These are phyloP conservation scores for Salvator merianae DNA, from an alignment of 2,113 vertebrate species.

Conservation along the genomic window DNA sequence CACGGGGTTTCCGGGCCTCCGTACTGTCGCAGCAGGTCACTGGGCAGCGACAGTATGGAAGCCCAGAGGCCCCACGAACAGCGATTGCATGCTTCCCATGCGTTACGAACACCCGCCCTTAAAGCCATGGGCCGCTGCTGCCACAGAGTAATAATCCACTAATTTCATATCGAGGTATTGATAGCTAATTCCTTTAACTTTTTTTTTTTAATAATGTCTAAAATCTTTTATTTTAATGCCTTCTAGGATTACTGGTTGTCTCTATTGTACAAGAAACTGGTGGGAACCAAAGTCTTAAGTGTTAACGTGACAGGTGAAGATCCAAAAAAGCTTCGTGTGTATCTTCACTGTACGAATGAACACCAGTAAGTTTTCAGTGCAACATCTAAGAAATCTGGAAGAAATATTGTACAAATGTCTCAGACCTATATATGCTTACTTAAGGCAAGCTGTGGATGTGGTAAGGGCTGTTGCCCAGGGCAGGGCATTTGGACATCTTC, in stretches of 20 bases:
- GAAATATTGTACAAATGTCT: background rate
- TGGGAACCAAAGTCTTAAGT: constrained; percentile 84
- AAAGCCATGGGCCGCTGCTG: too few species aligned
- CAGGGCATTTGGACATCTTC: too few species aligned
- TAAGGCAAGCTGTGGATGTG: background rate
- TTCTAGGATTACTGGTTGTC: constrained; percentile 94
- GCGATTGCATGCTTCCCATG: too few species aligned
- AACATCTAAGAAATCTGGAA: background rate
- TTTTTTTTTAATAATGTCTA: background rate
- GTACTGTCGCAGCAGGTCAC: too few species aligned
- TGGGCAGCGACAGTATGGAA: too few species aligned
- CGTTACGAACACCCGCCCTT: too few species aligned
- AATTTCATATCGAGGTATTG: background rate
- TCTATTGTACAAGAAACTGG: constrained; percentile 89
- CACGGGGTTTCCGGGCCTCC: too few species aligned
- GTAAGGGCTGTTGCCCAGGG: background rate
- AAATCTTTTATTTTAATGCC: constrained; percentile 6
- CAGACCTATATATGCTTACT: background rate
- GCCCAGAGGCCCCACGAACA: too few species aligned
- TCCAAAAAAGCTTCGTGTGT: constrained; percentile 76
- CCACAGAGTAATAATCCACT: background rate
- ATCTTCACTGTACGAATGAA: constrained; percentile 87
- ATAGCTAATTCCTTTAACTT: background rate
- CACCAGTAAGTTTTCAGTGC: constrained; percentile 76
- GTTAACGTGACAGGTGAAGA: constrained; percentile 37